These are phyloP conservation scores for Pararge aegeria DNA, from an alignment of 1,140 invertebrate genomes.

Conservation along the genomic window DNA sequence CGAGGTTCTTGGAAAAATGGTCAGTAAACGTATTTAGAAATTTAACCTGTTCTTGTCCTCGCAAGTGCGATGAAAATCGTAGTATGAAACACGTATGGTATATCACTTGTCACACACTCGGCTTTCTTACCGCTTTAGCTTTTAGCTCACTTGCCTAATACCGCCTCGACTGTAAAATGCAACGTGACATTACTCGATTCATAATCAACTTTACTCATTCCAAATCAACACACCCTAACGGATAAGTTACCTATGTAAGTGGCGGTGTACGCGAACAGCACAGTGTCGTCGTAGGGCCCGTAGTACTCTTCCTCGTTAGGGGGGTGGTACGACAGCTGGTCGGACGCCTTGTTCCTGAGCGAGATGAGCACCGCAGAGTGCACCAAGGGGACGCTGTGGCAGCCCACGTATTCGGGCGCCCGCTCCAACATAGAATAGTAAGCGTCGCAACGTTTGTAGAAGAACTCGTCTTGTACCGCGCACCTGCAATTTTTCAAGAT, in stretches of 20 bases:
- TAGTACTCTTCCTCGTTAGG: constrained; percentile 82
- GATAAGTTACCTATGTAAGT: constrained; percentile 83
- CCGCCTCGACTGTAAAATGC: too few species aligned
- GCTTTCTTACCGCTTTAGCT: too few species aligned
- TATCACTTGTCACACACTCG: too few species aligned
- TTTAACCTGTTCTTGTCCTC: too few species aligned
- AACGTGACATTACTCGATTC: too few species aligned
- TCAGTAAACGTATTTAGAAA: too few species aligned
- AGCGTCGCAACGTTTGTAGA: constrained; percentile 92
- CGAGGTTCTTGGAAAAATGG: too few species aligned
- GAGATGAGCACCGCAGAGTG: constrained; percentile 94
- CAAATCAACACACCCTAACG: too few species aligned
- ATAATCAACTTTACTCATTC: too few species aligned
- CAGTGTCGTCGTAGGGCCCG: constrained; percentile 95
- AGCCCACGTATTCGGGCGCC: constrained; percentile 83
- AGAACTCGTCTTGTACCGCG: constrained; percentile 93
- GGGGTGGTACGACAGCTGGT: constrained; percentile 88
- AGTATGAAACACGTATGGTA: too few species aligned
- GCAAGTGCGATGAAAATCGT: too few species aligned
- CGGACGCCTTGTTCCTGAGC: constrained; percentile 82
- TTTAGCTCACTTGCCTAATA: too few species aligned
- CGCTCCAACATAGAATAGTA: constrained; percentile 91
- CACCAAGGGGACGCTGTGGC: constrained; percentile 94
- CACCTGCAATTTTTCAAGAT: constrained; percentile 84
- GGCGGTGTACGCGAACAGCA: constrained; percentile 94